Conservation (phyloP, 2,797 vertebrate species). For the Falco cherrug region DNA sequence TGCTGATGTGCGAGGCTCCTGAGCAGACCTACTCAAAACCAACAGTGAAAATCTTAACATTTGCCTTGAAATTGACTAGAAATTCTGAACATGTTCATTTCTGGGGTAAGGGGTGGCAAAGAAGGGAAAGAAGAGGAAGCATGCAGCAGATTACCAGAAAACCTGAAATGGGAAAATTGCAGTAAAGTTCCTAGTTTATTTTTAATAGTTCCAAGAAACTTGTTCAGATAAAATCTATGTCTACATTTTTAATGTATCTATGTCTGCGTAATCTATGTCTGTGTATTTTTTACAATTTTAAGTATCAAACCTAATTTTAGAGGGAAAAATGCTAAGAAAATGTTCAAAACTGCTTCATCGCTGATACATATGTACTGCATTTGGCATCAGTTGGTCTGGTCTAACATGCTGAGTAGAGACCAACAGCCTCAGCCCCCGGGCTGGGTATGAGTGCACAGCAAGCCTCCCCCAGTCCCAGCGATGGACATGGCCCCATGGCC, state of each 20-base stretch:
- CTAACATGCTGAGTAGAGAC: neutral
- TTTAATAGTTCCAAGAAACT: neutral
- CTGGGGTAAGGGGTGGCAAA: neutral
- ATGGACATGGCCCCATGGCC: fast-evolving
- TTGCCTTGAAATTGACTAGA: neutral
- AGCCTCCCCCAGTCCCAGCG: neutral
- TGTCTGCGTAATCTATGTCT: neutral
- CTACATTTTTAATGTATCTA: neutral
- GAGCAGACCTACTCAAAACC: neutral
- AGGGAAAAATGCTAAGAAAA: neutral
- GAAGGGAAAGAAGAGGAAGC: neutral
- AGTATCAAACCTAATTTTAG: neutral
- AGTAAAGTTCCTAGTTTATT: neutral
- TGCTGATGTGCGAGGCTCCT: neutral
- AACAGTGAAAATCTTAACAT: neutral
- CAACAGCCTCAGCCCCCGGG: neutral
- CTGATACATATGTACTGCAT: neutral
- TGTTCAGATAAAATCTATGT: neutral
- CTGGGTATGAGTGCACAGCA: neutral
- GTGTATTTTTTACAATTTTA: neutral
- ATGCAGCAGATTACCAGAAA: neutral
- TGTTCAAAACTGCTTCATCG: neutral
- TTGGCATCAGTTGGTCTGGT: neutral
- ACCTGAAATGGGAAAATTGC: neutral
- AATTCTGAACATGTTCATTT: neutral